phyloP scores from a whole-genome alignment of 2,113 vertebrate species.

The Corythornis cristatus region DNA sequence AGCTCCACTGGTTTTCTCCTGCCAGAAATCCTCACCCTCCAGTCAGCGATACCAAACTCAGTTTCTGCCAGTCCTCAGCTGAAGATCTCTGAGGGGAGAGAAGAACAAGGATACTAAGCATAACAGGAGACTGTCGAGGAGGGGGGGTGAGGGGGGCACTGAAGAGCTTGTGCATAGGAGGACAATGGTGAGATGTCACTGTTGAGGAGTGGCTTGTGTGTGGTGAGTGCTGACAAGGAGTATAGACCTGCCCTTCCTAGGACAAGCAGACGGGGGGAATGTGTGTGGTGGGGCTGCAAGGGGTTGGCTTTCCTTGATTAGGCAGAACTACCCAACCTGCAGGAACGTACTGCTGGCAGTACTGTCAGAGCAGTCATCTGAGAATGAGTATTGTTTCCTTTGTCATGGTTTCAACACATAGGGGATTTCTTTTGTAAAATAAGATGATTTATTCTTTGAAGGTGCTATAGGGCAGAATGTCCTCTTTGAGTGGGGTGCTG shows the following conservation, averaged over 20 bases:
- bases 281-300: background rate
- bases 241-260: background rate
- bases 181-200: background rate
- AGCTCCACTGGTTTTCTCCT: constrained; percentile 13
- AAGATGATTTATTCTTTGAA: background rate
- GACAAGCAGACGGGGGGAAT: fast-evolving
- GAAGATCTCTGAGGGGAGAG: background rate
- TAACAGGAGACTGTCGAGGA: background rate
- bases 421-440: background rate
- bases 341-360: background rate
- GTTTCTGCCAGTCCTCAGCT: background rate
- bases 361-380: background rate
- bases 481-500: background rate
- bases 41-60: background rate
- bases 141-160: background rate
- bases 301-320: background rate
- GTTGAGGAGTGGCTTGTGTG: background rate
- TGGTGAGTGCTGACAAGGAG: background rate
- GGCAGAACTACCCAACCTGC: background rate
- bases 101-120: background rate
- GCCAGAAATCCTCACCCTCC: constrained; percentile 26
- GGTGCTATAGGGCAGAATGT: background rate
- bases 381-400: background rate
- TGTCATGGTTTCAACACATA: background rate
- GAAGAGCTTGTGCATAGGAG: background rate